Conservation (phyloP, 1,140 invertebrate species). For the Metopolophium dirhodum region DNA sequence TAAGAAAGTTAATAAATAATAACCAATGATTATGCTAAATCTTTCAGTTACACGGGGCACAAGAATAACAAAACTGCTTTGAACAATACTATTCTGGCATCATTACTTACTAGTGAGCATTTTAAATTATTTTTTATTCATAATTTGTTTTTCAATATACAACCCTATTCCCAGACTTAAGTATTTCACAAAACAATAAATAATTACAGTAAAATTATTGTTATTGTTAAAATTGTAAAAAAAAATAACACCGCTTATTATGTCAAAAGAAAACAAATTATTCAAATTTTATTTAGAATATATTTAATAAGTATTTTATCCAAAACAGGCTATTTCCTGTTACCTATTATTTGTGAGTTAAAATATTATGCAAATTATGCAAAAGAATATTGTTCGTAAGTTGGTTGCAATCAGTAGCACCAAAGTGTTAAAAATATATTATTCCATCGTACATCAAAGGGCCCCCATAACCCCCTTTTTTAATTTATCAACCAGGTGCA, state of each 20-base stretch:
- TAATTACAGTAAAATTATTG: no score
- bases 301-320: no score
- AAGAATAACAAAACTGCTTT: slow-evolving; percentile 10
- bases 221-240: no score
- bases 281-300: no score
- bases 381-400: neutral
- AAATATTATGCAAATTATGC: neutral
- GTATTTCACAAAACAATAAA: neutral
- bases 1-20: slow-evolving; percentile 24
- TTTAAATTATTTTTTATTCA: neutral
- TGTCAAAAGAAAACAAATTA: no score
- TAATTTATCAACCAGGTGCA: no score
- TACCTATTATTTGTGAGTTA: neutral
- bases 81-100: neutral
- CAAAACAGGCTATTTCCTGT: no score
- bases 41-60: neutral
- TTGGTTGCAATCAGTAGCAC: no score
- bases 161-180: neutral
- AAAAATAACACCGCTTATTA: no score
- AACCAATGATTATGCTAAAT: neutral
- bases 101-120: neutral
- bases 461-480: no score
- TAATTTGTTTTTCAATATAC: neutral
- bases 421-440: no score
- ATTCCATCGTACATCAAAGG: no score